Percentiles rank a stretch among this genome's conserved stretches.
These are phyloP conservation scores for Melanotus villosus DNA, from an alignment of 2,888 invertebrate genomes.

Conservation along the genomic window DNA sequence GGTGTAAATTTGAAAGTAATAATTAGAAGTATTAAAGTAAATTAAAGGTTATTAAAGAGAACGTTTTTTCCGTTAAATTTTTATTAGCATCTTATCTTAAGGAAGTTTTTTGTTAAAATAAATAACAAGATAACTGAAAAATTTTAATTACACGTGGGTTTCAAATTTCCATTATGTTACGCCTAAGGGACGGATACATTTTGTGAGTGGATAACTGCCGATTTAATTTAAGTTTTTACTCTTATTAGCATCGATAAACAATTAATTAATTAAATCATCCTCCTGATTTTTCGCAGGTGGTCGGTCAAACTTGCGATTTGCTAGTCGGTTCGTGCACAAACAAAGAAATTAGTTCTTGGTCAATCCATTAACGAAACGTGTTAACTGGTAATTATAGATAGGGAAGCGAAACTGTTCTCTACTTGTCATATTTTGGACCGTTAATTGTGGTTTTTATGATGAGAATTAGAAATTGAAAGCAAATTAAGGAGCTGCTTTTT, in stretches of 20 bases:
- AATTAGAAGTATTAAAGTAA: no score
- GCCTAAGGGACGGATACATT: neutral
- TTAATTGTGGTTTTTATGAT: constrained; percentile 27
- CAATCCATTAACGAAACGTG: constrained; percentile 16
- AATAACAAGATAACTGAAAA: no score
- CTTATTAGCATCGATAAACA: neutral
- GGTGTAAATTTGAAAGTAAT: no score
- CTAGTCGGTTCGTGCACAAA: constrained; percentile 6
- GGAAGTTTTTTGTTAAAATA: no score
- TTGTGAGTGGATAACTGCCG: neutral
- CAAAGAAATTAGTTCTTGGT: constrained; percentile 8
- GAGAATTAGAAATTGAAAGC: constrained; percentile 26
- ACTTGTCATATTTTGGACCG: constrained; percentile 11
- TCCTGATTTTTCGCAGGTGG: constrained; percentile 11
- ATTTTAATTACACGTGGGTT: constrained; percentile 14
- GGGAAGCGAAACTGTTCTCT: neutral
- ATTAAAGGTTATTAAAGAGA: no score
- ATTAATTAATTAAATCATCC: constrained; percentile 21
- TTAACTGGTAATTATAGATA: constrained; percentile 16
- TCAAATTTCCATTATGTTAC: no score
- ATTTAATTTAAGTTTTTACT: neutral
- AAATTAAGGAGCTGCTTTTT: constrained; percentile 4
- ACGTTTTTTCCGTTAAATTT: no score
- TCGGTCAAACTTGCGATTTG: neutral
- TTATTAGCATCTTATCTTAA: no score